Conservation (phyloP, 2,888 invertebrate genomes). For the Eupsilia transversa region DNA sequence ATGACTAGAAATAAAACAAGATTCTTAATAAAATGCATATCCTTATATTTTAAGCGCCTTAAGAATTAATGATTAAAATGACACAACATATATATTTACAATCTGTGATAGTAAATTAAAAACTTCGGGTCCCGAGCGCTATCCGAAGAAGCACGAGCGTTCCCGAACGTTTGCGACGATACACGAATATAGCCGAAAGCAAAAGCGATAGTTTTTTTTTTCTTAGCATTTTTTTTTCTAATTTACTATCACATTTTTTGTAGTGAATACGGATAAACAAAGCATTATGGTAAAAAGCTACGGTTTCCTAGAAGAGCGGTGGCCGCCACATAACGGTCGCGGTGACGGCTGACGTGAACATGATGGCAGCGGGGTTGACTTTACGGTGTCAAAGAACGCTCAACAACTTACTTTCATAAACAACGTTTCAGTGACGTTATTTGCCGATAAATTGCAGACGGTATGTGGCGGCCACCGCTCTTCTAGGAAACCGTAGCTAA, state of each 20-base stretch:
- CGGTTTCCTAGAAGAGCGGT: neutral
- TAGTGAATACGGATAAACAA: conserved; percentile 13
- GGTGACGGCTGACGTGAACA: neutral
- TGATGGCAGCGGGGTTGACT: neutral
- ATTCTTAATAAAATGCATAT: conserved; percentile 72
- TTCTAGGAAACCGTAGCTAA: neutral
- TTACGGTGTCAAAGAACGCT: neutral
- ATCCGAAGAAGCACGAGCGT: conserved; percentile 19
- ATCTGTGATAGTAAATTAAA: conserved; percentile 60
- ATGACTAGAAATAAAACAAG: conserved; percentile 66
- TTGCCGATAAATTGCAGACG: neutral
- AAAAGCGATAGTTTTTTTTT: conserved; percentile 19
- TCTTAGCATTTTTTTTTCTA: conserved; percentile 35
- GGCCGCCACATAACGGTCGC: too few relatives aligned
- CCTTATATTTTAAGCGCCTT: conserved; percentile 76
- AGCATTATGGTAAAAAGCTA: conserved; percentile 3
- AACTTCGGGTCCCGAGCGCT: conserved; percentile 29
- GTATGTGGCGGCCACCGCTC: neutral
- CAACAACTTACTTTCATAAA: neutral
- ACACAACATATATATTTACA: conserved; percentile 72
- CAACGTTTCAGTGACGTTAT: neutral
- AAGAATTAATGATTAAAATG: conserved; percentile 72
- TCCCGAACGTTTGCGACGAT: conserved; percentile 33
- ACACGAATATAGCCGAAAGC: conserved; percentile 43
- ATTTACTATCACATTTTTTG: conserved; percentile 59